phyloP scores from a whole-genome alignment of 1,140 invertebrate species.

The Acyrthosiphon pisum region DNA sequence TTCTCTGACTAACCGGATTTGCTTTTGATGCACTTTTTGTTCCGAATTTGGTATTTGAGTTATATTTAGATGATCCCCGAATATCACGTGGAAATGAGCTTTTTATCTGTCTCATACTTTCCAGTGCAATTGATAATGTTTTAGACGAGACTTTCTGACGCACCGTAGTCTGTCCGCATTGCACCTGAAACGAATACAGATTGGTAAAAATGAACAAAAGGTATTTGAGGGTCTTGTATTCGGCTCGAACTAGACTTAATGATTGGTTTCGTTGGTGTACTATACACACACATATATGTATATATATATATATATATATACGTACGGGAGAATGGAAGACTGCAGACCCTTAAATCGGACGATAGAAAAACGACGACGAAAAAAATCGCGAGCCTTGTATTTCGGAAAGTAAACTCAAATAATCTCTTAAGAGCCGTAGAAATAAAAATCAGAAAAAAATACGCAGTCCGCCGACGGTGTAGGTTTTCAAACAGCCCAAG shows the following conservation, averaged over 20 bases:
- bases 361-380: not conserved
- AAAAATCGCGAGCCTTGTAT: not conserved
- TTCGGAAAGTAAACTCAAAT: not conserved
- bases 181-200: not conserved
- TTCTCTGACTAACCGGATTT: not conserved
- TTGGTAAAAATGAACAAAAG: not conserved
- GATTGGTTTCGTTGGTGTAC: not conserved
- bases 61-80: not conserved
- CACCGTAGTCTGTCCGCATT: not conserved
- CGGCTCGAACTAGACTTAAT: not conserved
- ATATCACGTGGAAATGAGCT: not conserved
- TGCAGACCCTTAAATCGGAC: not conserved
- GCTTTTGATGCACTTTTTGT: not conserved
- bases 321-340: not conserved
- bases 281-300: not conserved
- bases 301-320: not conserved
- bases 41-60: too few relatives aligned
- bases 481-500: not conserved
- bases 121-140: not conserved
- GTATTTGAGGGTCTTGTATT: not conserved
- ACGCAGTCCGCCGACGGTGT: not conserved
- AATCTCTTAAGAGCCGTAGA: not conserved
- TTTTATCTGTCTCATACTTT: not conserved
- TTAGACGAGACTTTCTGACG: not conserved
- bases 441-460: constrained; percentile 1